Conservation (phyloP, 2,888 invertebrate genomes). For the Timema cristinae region DNA sequence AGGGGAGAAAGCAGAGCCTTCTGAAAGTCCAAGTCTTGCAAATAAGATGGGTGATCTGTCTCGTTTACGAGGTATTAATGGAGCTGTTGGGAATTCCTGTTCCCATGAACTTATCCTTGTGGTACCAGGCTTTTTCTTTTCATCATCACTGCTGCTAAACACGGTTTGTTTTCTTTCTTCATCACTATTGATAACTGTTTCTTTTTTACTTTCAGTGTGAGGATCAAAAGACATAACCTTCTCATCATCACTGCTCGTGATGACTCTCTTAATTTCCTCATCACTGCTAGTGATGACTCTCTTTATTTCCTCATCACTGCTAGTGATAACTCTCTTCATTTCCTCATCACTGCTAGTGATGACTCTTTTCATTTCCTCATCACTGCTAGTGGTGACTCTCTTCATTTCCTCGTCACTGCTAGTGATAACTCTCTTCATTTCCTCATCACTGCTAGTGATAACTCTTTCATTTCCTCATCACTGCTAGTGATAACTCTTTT, state of each 20-base stretch:
- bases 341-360: neutral
- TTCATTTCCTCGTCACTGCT: neutral
- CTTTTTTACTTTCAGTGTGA: constrained; percentile 6
- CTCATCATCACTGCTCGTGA: neutral
- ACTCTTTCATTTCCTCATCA: neutral
- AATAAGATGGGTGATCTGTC: constrained; percentile 75
- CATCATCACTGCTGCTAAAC: neutral
- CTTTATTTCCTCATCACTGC: neutral
- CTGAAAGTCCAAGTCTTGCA: constrained; percentile 74
- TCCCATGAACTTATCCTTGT: neutral
- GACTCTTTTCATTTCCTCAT: neutral
- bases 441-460: neutral
- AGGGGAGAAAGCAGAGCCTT: constrained; percentile 73
- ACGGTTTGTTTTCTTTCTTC: constrained; percentile 4
- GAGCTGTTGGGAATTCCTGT: constrained; percentile 5
- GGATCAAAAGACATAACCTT: constrained; percentile 4
- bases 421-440: neutral
- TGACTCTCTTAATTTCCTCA: neutral
- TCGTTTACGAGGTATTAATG: constrained; percentile 50
- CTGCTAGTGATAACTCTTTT: neutral
- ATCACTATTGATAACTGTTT: constrained; percentile 14
- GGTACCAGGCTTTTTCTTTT: neutral
- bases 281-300: neutral
- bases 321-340: neutral
- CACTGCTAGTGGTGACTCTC: neutral